These are phyloP conservation scores for Micromys minutus DNA, from an alignment of 2,113 vertebrate species.

Conservation along the genomic window DNA sequence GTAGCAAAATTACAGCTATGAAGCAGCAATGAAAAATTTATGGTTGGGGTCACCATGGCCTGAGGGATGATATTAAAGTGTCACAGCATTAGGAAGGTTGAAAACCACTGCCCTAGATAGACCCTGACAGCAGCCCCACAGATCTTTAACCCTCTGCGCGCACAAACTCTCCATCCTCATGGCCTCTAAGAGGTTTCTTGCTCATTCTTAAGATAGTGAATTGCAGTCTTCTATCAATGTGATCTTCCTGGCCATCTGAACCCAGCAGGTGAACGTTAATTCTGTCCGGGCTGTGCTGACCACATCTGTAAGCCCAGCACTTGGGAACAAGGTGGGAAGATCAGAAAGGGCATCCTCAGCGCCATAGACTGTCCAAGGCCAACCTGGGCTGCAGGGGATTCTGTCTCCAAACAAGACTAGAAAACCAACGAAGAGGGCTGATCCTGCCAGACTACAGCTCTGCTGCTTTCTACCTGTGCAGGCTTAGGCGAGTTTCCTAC, in stretches of 20 bases:
- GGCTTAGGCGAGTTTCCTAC: background rate
- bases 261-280: no score
- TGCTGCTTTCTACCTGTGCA: background rate
- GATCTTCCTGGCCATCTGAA: background rate
- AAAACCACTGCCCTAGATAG: background rate
- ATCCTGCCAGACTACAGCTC: background rate
- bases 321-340: no score
- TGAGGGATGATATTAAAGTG: background rate
- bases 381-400: background rate
- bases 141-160: background rate
- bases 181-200: background rate
- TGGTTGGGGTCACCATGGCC: background rate
- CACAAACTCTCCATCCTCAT: background rate
- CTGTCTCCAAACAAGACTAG: background rate
- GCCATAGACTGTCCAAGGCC: background rate
- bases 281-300: background rate
- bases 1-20: background rate
- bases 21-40: background rate
- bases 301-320: background rate
- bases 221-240: background rate
- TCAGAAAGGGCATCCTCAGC: background rate
- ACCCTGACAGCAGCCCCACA: background rate
- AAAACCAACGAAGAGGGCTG: background rate
- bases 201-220: background rate
- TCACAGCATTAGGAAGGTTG: background rate